Evolutionary conservation across 1,140 invertebrate genomes (phyloP).

Genomic region (Cecropterus lyciades): DNA sequence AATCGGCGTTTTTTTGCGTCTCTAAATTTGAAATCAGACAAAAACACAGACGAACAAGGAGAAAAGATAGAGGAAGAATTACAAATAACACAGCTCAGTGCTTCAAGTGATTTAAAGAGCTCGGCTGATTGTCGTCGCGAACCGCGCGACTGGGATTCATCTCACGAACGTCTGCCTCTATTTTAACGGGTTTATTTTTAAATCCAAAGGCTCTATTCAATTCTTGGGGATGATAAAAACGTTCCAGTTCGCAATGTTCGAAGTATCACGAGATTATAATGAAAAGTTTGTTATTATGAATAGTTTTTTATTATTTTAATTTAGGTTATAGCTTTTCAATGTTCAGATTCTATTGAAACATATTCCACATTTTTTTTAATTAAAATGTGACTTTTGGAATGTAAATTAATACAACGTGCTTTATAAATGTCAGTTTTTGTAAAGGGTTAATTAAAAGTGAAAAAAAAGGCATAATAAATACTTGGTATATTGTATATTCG

Average conservation of each 20-base stretch:
- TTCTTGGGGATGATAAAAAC: conserved; percentile 34
- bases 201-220: conserved; percentile 36
- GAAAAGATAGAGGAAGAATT: conserved; percentile 32
- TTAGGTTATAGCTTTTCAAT: neutral
- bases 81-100: conserved; percentile 33
- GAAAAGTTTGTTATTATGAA: conserved; percentile 18
- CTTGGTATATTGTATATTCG: neutral
- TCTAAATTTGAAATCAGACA: conserved; percentile 25
- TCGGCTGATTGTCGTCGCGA: conserved; percentile 32
- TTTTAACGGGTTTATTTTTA: conserved; percentile 38
- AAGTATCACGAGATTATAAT: conserved; percentile 29
- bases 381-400: too few relatives aligned
- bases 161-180: conserved; percentile 35
- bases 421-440: too few relatives aligned
- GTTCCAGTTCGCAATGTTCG: conserved; percentile 29
- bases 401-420: too few relatives aligned
- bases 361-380: too few relatives aligned
- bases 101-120: conserved; percentile 35
- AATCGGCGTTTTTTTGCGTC: conserved; percentile 17
- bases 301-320: conserved; percentile 10
- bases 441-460: too few relatives aligned
- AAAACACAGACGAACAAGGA: conserved; percentile 28
- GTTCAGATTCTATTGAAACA: too few relatives aligned
- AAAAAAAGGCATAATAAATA: neutral
- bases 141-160: conserved; percentile 34